These are phyloP conservation scores for Gorsachius magnificus DNA, from an alignment of 2,797 vertebrate species.

Conservation along the genomic window DNA sequence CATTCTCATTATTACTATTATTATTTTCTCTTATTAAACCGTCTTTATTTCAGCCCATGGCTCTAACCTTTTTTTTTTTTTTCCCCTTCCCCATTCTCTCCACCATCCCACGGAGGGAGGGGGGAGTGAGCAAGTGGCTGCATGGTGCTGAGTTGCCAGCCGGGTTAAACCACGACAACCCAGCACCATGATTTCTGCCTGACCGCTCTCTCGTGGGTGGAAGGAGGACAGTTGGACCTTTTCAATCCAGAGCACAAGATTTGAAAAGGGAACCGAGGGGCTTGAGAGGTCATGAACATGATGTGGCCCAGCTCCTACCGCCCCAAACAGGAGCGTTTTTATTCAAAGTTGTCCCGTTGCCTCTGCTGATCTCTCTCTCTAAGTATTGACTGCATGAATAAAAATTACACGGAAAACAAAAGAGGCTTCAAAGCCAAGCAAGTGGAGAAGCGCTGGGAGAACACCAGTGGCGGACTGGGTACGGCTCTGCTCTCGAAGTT, in stretches of 20 bases:
- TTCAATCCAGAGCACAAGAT: fast-evolving
- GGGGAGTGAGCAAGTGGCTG: too few relatives aligned
- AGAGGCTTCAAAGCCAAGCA: neutral
- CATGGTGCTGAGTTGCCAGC: too few relatives aligned
- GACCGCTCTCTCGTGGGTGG: neutral
- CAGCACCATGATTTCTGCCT: fast-evolving
- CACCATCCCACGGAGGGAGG: too few relatives aligned
- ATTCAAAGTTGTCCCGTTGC: neutral
- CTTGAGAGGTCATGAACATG: neutral
- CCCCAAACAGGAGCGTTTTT: neutral
- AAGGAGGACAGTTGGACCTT: neutral
- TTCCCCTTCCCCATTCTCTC: too few relatives aligned
- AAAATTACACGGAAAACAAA: neutral
- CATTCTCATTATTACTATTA: too few relatives aligned
- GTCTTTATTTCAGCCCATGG: too few relatives aligned
- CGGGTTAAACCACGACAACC: neutral
- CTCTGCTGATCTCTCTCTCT: fast-evolving
- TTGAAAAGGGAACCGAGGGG: fast-evolving
- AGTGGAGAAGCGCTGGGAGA: neutral
- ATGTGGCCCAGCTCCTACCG: neutral
- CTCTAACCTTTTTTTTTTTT: too few relatives aligned
- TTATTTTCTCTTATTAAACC: too few relatives aligned
- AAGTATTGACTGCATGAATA: neutral
- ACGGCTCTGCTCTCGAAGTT: neutral
- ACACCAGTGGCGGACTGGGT: fast-evolving